Evolutionary conservation across 1,140 invertebrate species (phyloP).

Genomic region (Zaprionus tsacasi): DNA sequence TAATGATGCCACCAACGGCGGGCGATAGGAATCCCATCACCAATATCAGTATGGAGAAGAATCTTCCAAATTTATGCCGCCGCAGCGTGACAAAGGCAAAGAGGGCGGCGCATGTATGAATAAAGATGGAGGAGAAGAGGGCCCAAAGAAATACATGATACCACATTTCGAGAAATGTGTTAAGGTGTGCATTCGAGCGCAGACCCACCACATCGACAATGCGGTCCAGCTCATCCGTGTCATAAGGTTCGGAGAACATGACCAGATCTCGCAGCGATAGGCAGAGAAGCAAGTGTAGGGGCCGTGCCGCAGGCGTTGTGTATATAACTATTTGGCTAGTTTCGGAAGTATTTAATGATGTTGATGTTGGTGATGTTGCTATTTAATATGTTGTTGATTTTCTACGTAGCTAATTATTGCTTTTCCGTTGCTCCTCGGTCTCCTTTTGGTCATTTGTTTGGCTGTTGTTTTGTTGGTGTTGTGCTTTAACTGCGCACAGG

Average conservation of each 20-base stretch:
- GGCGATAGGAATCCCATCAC: constrained; percentile 95
- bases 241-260: constrained; percentile 85
- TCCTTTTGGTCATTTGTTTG: constrained; percentile 29
- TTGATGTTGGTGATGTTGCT: constrained; percentile 13
- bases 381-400: constrained; percentile 11
- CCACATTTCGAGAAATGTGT: constrained; percentile 95
- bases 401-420: constrained; percentile 62
- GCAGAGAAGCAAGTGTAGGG: neutral
- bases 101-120: constrained; percentile 94
- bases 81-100: constrained; percentile 95
- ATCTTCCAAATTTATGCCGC: constrained; percentile 97
- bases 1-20: constrained; percentile 93
- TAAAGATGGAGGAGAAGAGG: constrained; percentile 95
- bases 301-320: neutral
- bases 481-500: neutral
- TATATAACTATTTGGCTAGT: constrained; percentile 26
- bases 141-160: constrained; percentile 96
- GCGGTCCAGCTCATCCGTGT: constrained; percentile 87
- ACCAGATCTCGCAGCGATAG: constrained; percentile 11
- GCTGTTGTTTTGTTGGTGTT: constrained; percentile 8
- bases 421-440: constrained; percentile 50
- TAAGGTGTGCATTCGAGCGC: constrained; percentile 86
- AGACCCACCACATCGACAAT: constrained; percentile 87
- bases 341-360: constrained; percentile 23
- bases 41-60: constrained; percentile 94